Evolutionary conservation across 2,888 invertebrate species (phyloP).

Genomic region (Macroteleia sp.): DNA sequence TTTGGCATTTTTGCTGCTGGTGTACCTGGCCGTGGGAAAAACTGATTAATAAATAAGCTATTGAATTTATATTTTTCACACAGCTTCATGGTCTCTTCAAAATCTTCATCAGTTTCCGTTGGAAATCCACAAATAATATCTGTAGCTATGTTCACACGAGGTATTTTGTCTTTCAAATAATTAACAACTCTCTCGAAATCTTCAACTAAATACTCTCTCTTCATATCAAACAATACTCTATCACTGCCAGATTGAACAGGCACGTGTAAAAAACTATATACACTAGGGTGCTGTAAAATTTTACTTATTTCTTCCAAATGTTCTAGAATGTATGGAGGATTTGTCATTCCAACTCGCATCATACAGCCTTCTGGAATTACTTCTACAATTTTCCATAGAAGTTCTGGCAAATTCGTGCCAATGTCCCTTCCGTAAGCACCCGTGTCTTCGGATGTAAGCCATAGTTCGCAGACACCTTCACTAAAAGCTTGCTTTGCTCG

Average conservation of each 20-base stretch:
- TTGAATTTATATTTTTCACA: conserved; percentile 95
- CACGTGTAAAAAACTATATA: conserved; percentile 98
- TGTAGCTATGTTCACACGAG: conserved; percentile 96
- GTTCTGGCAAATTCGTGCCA: conserved; percentile 92
- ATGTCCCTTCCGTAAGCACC: conserved; percentile 99
- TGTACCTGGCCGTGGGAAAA: conserved; percentile 97
- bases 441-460: conserved; percentile 99
- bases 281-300: conserved; percentile 93
- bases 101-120: conserved; percentile 95
- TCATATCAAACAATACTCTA: conserved; percentile 96
- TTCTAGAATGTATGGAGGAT: conserved; percentile 98
- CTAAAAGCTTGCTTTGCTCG: conserved; percentile 93
- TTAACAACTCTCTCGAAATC: conserved; percentile 96
- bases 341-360: conserved; percentile 97
- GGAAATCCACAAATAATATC: conserved; percentile 99
- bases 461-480: conserved; percentile 97
- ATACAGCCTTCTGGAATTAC: conserved; percentile 90
- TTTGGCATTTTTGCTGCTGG: conserved; percentile 95
- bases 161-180: conserved; percentile 91
- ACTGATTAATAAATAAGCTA: conserved; percentile 98
- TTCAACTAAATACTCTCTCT: conserved; percentile 94
- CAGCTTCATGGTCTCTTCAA: conserved; percentile 93
- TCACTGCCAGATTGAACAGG: conserved; percentile 99
- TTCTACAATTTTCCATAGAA: conserved; percentile 93
- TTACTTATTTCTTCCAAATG: conserved; percentile 95